Percentiles rank a stretch among this genome's conserved stretches.
phyloP scores from a whole-genome alignment of 2,888 invertebrate species.

The Alcis repandata region DNA sequence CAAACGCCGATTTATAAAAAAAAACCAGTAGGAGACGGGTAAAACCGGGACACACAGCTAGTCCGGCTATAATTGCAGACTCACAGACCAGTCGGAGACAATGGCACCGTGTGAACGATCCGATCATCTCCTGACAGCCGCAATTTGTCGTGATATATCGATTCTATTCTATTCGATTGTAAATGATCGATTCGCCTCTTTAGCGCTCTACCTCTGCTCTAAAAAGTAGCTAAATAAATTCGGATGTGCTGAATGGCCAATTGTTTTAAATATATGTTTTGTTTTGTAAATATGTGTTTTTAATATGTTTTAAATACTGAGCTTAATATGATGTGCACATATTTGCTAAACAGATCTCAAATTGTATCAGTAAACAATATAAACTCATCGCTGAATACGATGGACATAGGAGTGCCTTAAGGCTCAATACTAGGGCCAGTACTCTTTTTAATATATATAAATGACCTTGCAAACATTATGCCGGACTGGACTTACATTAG shows the following conservation, averaged over 20 bases:
- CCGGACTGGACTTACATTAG: too few species aligned
- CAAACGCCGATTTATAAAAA: not conserved
- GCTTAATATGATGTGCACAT: too few species aligned
- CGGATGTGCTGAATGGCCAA: not conserved
- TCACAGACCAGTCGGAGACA: conserved; percentile 39
- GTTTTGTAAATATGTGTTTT: not conserved
- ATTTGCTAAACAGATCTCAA: too few species aligned
- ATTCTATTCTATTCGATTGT: conserved; percentile 50
- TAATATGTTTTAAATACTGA: too few species aligned
- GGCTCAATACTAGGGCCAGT: too few species aligned
- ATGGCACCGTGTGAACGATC: conserved; percentile 54
- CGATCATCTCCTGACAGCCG: conserved; percentile 46
- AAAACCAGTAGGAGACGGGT: not conserved
- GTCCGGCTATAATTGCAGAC: conserved; percentile 15
- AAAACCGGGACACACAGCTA: not conserved
- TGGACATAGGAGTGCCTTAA: too few species aligned
- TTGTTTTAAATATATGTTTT: not conserved
- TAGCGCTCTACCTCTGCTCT: conserved; percentile 45
- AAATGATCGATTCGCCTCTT: conserved; percentile 57
- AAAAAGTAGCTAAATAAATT: not conserved
- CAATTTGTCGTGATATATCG: conserved; percentile 57
- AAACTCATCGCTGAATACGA: too few species aligned
- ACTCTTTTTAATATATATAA: too few species aligned
- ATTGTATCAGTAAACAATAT: too few species aligned
- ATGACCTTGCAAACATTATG: too few species aligned